phyloP scores from a whole-genome alignment of 1,140 invertebrate species.

The Aculops lycopersici region DNA sequence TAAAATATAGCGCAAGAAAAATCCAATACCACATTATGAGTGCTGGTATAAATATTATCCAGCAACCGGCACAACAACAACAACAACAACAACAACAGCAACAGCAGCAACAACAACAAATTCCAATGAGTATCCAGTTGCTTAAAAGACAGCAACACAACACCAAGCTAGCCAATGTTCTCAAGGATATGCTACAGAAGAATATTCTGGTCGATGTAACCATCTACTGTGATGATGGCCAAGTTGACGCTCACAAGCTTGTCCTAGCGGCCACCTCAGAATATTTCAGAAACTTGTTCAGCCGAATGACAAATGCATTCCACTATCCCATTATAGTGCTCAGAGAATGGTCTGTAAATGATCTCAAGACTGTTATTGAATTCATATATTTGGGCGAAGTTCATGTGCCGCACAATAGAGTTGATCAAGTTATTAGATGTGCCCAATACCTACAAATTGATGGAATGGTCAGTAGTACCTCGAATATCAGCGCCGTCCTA shows the following conservation, averaged over 20 bases:
- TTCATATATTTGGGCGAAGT: constrained; percentile 76
- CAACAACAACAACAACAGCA: no score
- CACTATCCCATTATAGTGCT: constrained; percentile 48
- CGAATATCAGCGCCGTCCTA: no score
- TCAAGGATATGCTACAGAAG: constrained; percentile 4
- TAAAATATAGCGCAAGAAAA: background rate
- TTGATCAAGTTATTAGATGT: constrained; percentile 37
- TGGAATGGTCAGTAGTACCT: no score
- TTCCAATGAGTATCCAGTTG: no score
- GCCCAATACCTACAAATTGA: constrained; percentile 50
- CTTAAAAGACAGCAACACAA: no score
- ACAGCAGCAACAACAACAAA: no score
- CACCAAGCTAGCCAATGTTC: background rate
- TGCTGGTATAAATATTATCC: background rate
- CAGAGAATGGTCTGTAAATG: constrained; percentile 41
- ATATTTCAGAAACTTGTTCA: constrained; percentile 19
- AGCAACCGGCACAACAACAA: no score
- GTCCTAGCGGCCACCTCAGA: constrained; percentile 17
- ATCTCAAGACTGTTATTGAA: constrained; percentile 52
- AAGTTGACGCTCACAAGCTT: constrained; percentile 17
- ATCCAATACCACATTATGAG: background rate
- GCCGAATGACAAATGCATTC: constrained; percentile 26
- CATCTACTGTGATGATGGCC: constrained; percentile 8
- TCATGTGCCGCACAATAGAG: constrained; percentile 47
- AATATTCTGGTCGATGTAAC: constrained; percentile 5